Percentiles rank a stretch among this genome's conserved stretches.
phyloP scores from a whole-genome alignment of 2,113 vertebrate species.

The Rhegmatorhina hoffmannsi region DNA sequence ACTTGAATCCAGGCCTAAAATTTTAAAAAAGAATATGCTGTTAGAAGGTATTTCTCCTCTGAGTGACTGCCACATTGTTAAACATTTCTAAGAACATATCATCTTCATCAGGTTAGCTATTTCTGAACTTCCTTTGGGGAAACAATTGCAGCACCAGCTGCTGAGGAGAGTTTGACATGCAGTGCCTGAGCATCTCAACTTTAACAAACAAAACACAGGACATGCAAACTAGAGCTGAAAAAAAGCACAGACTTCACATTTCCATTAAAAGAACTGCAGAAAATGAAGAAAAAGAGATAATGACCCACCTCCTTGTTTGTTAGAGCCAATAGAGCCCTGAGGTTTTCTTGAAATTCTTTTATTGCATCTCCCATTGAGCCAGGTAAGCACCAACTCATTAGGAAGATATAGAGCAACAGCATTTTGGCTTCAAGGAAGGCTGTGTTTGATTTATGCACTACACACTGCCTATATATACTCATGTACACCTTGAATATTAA shows the following conservation, averaged over 20 bases:
- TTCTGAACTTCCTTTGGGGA: conserved; percentile 69
- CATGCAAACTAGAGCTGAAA: neutral
- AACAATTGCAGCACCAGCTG: conserved; percentile 20
- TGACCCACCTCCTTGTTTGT: neutral
- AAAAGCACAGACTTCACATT: neutral
- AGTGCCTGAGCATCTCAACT: neutral
- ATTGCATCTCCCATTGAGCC: neutral
- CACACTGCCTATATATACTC: conserved; percentile 46
- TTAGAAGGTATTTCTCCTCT: neutral
- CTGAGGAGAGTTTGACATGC: neutral
- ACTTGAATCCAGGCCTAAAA: conserved; percentile 15
- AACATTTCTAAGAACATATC: conserved; percentile 25
- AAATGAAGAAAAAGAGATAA: neutral
- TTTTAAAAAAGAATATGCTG: neutral
- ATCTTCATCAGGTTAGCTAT: conserved; percentile 52
- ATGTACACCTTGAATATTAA: conserved; percentile 22
- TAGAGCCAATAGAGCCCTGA: neutral
- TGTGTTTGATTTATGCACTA: neutral
- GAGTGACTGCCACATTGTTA: neutral
- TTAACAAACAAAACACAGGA: neutral
- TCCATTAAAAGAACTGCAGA: neutral
- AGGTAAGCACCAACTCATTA: conserved; percentile 4
- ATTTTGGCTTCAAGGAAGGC: conserved; percentile 31
- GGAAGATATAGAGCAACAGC: neutral
- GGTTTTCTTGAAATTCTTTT: neutral